Evolutionary conservation across 1,140 invertebrate genomes (phyloP).

Genomic region (Eupristina koningsbergeri): DNA sequence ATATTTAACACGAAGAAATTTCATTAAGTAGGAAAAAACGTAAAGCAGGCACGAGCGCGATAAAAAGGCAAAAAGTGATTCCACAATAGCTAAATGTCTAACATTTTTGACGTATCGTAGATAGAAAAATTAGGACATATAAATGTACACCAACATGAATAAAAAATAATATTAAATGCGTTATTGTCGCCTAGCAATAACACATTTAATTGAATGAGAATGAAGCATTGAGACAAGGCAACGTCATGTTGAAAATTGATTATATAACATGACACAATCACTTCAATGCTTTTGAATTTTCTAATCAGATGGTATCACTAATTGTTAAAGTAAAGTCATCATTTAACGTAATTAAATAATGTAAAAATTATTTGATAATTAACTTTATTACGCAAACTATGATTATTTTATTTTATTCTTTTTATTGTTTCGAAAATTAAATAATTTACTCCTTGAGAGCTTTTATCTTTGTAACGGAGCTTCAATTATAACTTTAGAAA

Average conservation of each 20-base stretch:
- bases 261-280: background rate
- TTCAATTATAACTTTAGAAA: background rate
- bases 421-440: background rate
- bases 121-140: background rate
- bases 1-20: background rate
- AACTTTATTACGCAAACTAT: no score
- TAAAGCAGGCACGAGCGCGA: background rate
- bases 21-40: background rate
- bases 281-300: background rate
- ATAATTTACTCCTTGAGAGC: background rate
- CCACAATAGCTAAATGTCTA: constrained; percentile 3
- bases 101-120: no score
- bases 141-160: constrained; percentile 22
- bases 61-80: background rate
- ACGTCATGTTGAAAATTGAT: constrained; percentile 26
- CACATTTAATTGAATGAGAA: background rate
- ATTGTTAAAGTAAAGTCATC: no score
- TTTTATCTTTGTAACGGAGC: no score
- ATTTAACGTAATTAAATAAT: no score
- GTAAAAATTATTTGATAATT: no score
- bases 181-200: constrained; percentile 11
- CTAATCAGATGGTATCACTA: no score
- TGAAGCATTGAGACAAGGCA: background rate
- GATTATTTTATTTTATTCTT: background rate
- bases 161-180: background rate